A percentile compares a stretch with the other conserved stretches of the same genome.
Evolutionary conservation across 2,113 vertebrate species (phyloP).

Genomic region (Pipra filicauda): DNA sequence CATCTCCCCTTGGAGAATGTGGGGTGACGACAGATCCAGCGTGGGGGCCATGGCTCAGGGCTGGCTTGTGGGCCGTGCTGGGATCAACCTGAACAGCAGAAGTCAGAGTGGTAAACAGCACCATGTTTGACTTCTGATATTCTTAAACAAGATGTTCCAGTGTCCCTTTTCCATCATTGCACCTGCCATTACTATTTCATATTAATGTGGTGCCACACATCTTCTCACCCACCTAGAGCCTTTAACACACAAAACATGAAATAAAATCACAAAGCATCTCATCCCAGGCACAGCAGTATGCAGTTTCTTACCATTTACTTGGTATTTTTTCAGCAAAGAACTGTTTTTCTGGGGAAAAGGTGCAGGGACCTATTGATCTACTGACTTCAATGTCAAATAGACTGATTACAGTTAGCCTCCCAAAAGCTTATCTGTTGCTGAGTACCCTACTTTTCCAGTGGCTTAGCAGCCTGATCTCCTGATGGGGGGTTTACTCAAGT

Average conservation of each 20-base stretch:
- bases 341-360: neutral
- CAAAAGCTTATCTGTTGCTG: neutral
- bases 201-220: neutral
- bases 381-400: neutral
- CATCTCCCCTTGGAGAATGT: rapidly evolving
- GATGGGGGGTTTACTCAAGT: neutral
- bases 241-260: neutral
- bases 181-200: neutral
- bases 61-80: rapidly evolving
- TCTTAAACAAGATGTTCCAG: neutral
- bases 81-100: neutral
- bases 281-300: neutral
- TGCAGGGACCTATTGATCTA: neutral
- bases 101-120: neutral
- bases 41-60: neutral
- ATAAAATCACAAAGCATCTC: neutral
- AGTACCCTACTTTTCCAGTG: slow-evolving; percentile 18
- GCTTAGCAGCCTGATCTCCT: slow-evolving; percentile 8
- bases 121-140: neutral
- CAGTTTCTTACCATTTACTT: neutral
- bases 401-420: neutral
- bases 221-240: neutral
- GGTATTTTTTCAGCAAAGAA: neutral
- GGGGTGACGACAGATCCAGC: rapidly evolving
- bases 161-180: neutral